phyloP scores from a whole-genome alignment of 2,113 vertebrate species.

The Zosterops hypoxanthus region DNA sequence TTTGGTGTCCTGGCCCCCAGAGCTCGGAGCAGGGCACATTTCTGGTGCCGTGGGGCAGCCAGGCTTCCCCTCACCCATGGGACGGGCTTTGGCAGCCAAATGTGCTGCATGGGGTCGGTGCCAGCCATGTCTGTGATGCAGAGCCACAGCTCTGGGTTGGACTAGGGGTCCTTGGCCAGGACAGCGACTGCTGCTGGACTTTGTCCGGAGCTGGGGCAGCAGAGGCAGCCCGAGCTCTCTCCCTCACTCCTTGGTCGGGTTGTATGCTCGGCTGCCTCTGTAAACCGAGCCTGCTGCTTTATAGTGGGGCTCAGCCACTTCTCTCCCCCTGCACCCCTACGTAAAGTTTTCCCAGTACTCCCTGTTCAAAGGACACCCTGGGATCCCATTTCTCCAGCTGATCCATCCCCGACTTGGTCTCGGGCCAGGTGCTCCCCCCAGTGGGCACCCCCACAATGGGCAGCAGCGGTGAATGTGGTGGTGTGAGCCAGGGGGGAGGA shows the following conservation, averaged over 20 bases:
- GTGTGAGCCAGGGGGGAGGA: background rate
- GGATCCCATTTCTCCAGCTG: background rate
- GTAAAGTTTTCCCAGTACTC: background rate
- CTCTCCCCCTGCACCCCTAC: background rate
- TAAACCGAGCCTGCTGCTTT: background rate
- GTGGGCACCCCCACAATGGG: rapidly evolving
- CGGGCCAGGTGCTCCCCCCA: rapidly evolving
- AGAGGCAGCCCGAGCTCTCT: background rate
- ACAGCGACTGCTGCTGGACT: background rate
- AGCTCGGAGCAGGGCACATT: rapidly evolving
- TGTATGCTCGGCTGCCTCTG: background rate
- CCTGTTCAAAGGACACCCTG: background rate
- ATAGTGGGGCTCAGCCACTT: background rate
- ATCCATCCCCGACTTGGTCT: rapidly evolving
- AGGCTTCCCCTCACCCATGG: background rate
- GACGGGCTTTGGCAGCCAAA: rapidly evolving
- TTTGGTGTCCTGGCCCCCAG: background rate
- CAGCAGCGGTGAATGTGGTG: rapidly evolving
- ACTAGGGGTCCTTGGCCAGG: background rate
- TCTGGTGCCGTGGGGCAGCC: background rate
- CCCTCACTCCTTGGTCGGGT: background rate
- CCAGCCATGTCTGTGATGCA: rapidly evolving
- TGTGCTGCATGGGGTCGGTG: rapidly evolving
- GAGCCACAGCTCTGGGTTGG: rapidly evolving
- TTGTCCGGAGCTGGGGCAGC: background rate